Percentiles rank a stretch among this genome's conserved stretches.
These are phyloP conservation scores for Varanus salvator DNA, from an alignment of 2,113 vertebrate genomes.

Conservation along the genomic window DNA sequence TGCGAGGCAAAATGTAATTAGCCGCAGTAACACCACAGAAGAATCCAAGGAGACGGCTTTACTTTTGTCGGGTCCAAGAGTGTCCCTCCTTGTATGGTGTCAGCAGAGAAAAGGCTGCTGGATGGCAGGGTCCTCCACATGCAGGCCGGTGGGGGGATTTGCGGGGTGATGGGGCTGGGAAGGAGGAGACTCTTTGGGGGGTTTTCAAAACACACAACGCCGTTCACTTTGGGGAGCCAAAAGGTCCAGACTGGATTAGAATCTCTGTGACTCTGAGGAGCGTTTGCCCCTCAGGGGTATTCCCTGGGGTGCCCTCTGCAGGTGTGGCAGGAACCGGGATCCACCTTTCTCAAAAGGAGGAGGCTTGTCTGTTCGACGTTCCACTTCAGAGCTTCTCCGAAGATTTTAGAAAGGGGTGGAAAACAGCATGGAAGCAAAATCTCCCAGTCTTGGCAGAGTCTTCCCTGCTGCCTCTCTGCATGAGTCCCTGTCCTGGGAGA, in stretches of 20 bases:
- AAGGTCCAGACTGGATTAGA: background rate
- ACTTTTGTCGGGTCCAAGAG: constrained; percentile 72
- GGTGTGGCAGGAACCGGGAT: too few species aligned
- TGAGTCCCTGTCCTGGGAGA: too few species aligned
- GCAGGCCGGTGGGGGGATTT: constrained; percentile 51
- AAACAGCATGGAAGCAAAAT: too few species aligned
- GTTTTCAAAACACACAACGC: background rate
- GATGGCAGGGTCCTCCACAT: constrained; percentile 51
- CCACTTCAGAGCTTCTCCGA: too few species aligned
- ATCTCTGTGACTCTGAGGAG: background rate
- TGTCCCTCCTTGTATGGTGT: constrained; percentile 69
- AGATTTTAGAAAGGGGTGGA: too few species aligned
- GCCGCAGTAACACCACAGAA: constrained; percentile 78
- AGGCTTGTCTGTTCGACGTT: too few species aligned
- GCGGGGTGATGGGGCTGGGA: constrained; percentile 37
- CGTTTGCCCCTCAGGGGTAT: background rate
- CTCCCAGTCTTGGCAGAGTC: too few species aligned
- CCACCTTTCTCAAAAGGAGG: too few species aligned
- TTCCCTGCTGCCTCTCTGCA: too few species aligned
- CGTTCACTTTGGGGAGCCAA: too few species aligned
- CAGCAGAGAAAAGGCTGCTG: constrained; percentile 77
- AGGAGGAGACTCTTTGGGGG: constrained; percentile 49
- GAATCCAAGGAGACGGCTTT: constrained; percentile 82
- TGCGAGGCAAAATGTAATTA: constrained; percentile 83
- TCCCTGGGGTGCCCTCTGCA: too few species aligned